Conservation (phyloP, 2,888 invertebrate species). For the Kuschelorhynchus macadamiae region DNA sequence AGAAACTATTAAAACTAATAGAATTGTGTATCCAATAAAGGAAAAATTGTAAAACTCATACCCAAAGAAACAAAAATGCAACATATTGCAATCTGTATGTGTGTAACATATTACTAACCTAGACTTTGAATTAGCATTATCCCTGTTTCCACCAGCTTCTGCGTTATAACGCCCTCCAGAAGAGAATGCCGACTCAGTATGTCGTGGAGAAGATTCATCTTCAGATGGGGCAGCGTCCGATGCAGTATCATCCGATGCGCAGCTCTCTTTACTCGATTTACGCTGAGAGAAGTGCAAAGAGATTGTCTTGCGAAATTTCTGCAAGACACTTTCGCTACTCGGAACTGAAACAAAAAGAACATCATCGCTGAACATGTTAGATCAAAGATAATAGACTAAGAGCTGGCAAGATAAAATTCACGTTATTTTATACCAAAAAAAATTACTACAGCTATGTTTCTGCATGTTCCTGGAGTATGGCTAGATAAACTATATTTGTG, state of each 20-base stretch:
- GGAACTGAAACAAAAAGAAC: slow-evolving; percentile 53
- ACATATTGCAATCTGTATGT: no score
- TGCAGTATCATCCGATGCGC: slow-evolving; percentile 45
- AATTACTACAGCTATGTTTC: no score
- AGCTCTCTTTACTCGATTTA: slow-evolving; percentile 45
- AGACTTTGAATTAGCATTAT: slow-evolving; percentile 64
- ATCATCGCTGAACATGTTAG: no score
- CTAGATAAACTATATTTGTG: no score
- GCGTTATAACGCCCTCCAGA: slow-evolving; percentile 50
- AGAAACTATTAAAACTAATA: no score
- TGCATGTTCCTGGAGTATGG: no score
- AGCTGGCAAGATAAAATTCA: no score
- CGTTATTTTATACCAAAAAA: no score
- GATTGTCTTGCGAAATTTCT: slow-evolving; percentile 81
- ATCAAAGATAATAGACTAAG: no score
- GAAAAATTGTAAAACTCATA: no score
- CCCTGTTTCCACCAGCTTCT: slow-evolving; percentile 21
- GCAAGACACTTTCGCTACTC: slow-evolving; percentile 73
- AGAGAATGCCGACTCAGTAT: slow-evolving; percentile 58
- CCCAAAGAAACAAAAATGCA: no score
- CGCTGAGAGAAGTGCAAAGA: slow-evolving; percentile 72
- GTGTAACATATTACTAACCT: slow-evolving; percentile 64
- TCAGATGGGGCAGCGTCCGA: slow-evolving; percentile 46
- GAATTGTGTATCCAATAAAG: no score
- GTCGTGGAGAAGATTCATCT: slow-evolving; percentile 62